Percentiles rank a stretch among this genome's conserved stretches.
phyloP scores from a whole-genome alignment of 2,797 vertebrate genomes.

The Crenichthys baileyi region DNA sequence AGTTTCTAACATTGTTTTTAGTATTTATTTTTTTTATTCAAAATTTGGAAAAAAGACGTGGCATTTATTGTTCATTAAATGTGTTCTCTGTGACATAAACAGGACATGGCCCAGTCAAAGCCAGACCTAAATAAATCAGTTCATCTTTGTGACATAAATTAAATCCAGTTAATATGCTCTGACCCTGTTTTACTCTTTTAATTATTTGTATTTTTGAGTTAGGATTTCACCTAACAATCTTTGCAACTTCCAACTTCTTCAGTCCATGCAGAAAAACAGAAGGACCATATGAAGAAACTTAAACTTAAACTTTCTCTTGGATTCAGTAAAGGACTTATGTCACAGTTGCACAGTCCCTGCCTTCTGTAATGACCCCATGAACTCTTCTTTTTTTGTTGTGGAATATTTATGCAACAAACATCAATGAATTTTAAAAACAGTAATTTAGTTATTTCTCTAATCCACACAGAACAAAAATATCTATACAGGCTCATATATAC shows the following conservation, averaged over 20 bases:
- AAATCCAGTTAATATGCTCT: background rate
- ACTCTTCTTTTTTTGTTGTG: too few relatives aligned
- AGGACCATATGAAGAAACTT: background rate
- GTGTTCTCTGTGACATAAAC: background rate
- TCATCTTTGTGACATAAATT: background rate
- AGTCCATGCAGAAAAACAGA: background rate
- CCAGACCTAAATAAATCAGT: background rate
- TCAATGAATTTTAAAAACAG: too few relatives aligned
- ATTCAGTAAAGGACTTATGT: background rate
- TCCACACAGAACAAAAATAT: too few relatives aligned
- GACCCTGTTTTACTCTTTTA: background rate
- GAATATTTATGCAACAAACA: too few relatives aligned
- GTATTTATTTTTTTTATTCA: background rate
- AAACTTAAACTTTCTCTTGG: background rate
- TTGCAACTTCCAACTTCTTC: background rate
- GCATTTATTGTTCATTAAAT: background rate
- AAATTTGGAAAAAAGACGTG: background rate
- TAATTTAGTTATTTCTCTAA: too few relatives aligned
- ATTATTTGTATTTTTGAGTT: background rate
- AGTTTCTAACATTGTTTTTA: background rate
- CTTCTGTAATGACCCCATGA: too few relatives aligned
- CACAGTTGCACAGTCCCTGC: too few relatives aligned
- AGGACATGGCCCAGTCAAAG: background rate
- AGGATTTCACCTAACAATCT: background rate
- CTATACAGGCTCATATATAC: too few relatives aligned